phyloP scores from a whole-genome alignment of 2,797 vertebrate species.

The Crenichthys baileyi region DNA sequence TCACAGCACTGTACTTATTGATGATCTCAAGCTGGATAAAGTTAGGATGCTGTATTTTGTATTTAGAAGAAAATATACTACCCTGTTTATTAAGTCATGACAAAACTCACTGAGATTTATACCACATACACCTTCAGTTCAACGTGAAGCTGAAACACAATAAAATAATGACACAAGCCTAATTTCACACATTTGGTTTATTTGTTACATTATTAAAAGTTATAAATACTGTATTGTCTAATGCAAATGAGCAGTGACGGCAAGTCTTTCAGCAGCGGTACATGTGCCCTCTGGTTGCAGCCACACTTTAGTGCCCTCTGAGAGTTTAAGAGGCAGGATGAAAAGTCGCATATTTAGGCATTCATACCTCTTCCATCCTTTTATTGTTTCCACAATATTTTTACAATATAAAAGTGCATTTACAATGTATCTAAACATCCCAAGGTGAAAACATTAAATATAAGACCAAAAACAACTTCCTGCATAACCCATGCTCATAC shows the following conservation, averaged over 20 bases:
- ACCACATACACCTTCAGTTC: background rate
- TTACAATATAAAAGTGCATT: conserved; percentile 62
- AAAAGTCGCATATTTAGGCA: conserved; percentile 41
- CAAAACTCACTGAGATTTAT: background rate
- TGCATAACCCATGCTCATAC: conserved; percentile 44
- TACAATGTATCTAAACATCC: conserved; percentile 47
- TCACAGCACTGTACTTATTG: no score
- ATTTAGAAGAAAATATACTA: background rate
- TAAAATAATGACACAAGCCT: background rate
- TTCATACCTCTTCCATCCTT: conserved; percentile 41
- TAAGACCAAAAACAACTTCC: conserved; percentile 26
- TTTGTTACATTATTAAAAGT: conserved; percentile 73
- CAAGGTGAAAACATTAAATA: conserved; percentile 32
- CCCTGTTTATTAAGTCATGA: background rate
- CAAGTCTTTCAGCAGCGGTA: conserved; percentile 60
- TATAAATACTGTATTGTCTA: conserved; percentile 69
- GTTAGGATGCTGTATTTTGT: background rate
- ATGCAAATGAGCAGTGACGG: conserved; percentile 71
- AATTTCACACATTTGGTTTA: conserved; percentile 78
- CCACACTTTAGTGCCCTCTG: conserved; percentile 29
- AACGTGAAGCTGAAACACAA: background rate
- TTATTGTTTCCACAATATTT: conserved; percentile 26
- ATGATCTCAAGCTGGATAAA: background rate
- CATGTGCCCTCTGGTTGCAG: conserved; percentile 36
- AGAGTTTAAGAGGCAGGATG: conserved; percentile 36